Conservation (phyloP, 2,113 vertebrate species). For the Ammodytes marinus region DNA sequence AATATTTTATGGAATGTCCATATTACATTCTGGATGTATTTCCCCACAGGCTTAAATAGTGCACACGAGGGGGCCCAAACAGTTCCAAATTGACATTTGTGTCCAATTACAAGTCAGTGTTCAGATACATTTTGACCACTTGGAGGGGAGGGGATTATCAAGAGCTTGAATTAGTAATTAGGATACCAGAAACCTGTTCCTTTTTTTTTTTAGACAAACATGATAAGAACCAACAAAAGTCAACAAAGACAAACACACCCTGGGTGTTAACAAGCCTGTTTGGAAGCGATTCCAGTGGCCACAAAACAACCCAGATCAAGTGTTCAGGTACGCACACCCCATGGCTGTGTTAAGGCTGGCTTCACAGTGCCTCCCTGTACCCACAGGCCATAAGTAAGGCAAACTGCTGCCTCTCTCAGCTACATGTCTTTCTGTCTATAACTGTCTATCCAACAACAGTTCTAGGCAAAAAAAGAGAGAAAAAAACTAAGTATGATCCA, state of each 20-base stretch:
- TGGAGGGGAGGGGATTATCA: background rate
- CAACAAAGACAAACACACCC: slow-evolving; percentile 31
- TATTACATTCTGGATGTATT: slow-evolving; percentile 20
- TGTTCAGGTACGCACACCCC: slow-evolving; percentile 48
- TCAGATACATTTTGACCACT: slow-evolving; percentile 19
- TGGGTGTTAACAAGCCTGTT: slow-evolving; percentile 22
- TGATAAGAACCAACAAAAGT: slow-evolving; percentile 15
- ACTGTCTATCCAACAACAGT: slow-evolving; percentile 13
- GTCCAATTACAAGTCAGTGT: slow-evolving; percentile 10
- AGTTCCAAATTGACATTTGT: slow-evolving; percentile 17
- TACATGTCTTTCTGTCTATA: slow-evolving; percentile 36
- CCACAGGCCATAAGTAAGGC: slow-evolving; percentile 65
- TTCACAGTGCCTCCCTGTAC: slow-evolving; percentile 70
- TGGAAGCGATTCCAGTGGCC: slow-evolving; percentile 44
- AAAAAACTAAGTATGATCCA: background rate
- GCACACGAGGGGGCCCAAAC: slow-evolving; percentile 18
- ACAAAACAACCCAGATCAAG: slow-evolving; percentile 35
- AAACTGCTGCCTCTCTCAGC: slow-evolving; percentile 60
- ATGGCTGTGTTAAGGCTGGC: slow-evolving; percentile 77
- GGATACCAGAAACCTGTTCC: slow-evolving; percentile 33
- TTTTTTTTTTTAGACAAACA: slow-evolving; percentile 9
- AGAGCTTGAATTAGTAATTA: slow-evolving; percentile 33
- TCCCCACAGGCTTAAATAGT: slow-evolving; percentile 16
- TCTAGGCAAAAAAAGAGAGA: slow-evolving; percentile 23
- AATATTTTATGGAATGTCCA: slow-evolving; percentile 77